Conservation (phyloP, 1,140 invertebrate species). For the Drosophila suzukii region DNA sequence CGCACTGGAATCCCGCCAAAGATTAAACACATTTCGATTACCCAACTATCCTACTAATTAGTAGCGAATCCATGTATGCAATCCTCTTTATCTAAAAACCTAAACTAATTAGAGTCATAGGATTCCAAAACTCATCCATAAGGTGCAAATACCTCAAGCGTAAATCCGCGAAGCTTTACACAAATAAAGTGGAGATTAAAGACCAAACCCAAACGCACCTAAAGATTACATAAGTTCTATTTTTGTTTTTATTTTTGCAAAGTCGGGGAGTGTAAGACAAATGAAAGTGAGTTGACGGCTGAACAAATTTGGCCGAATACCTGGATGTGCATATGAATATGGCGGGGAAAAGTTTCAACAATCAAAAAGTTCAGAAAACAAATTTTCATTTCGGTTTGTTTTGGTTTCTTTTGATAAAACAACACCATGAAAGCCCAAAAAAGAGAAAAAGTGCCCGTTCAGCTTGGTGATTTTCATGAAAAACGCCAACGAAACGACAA, state of each 20-base stretch:
- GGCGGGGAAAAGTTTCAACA: constrained; percentile 56
- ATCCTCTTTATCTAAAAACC: constrained; percentile 35
- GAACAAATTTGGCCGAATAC: constrained; percentile 54
- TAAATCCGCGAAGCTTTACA: constrained; percentile 67
- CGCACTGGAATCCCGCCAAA: neutral
- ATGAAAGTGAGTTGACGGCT: constrained; percentile 68
- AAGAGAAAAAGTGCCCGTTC: constrained; percentile 59
- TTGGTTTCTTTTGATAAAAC: constrained; percentile 66
- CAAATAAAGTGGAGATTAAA: constrained; percentile 51
- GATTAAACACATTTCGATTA: constrained; percentile 13
- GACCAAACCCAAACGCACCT: constrained; percentile 16
- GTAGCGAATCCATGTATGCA: constrained; percentile 38
- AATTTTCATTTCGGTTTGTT: constrained; percentile 75
- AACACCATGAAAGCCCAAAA: constrained; percentile 13
- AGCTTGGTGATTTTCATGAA: constrained; percentile 76
- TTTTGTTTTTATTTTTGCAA: constrained; percentile 61
- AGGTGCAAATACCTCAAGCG: constrained; percentile 73
- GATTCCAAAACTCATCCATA: constrained; percentile 44
- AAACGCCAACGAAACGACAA: constrained; percentile 68
- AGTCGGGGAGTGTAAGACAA: constrained; percentile 43
- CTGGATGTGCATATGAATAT: constrained; percentile 24
- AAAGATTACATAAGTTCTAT: constrained; percentile 65
- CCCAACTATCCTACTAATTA: constrained; percentile 50
- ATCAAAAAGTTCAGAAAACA: constrained; percentile 68
- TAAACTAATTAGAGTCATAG: constrained; percentile 63